Evolutionary conservation across 2,888 invertebrate genomes (phyloP).

Genomic region (Stegophylla sp.): DNA sequence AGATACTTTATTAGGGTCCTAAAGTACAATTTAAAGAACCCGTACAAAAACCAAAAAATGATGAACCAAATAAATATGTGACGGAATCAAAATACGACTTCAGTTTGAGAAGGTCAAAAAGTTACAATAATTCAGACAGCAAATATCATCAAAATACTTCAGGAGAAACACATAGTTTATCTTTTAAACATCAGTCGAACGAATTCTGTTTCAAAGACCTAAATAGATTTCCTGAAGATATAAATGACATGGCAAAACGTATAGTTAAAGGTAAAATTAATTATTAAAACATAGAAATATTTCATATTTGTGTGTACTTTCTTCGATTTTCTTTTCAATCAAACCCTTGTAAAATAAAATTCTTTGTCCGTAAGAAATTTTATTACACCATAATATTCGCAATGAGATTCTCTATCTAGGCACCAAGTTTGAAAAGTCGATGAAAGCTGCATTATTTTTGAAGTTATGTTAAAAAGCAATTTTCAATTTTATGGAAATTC

Average conservation of each 20-base stretch:
- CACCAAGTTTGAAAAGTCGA: too few species aligned
- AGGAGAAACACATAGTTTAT: not conserved
- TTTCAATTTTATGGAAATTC: too few species aligned
- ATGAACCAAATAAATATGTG: constrained; percentile 6
- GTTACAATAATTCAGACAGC: constrained; percentile 32
- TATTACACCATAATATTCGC: too few species aligned
- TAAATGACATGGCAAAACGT: constrained; percentile 45
- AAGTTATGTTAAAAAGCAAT: too few species aligned
- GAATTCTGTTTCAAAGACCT: constrained; percentile 33
- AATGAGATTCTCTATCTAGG: too few species aligned
- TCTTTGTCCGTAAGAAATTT: too few species aligned
- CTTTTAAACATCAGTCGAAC: constrained; percentile 1
- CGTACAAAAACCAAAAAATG: constrained; percentile 33
- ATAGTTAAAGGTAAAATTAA: constrained; percentile 48
- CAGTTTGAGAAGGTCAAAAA: constrained; percentile 45
- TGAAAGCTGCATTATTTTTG: too few species aligned
- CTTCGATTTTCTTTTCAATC: too few species aligned
- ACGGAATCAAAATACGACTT: constrained; percentile 24
- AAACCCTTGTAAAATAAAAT: too few species aligned
- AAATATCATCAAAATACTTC: constrained; percentile 19
- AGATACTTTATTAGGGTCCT: constrained; percentile 2
- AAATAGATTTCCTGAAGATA: constrained; percentile 49
- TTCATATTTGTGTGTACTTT: too few species aligned
- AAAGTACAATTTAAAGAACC: constrained; percentile 55
- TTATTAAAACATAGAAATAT: too few species aligned